These are phyloP conservation scores for Acanthochromis polyacanthus DNA, from an alignment of 2,113 vertebrate species.

Conservation along the genomic window DNA sequence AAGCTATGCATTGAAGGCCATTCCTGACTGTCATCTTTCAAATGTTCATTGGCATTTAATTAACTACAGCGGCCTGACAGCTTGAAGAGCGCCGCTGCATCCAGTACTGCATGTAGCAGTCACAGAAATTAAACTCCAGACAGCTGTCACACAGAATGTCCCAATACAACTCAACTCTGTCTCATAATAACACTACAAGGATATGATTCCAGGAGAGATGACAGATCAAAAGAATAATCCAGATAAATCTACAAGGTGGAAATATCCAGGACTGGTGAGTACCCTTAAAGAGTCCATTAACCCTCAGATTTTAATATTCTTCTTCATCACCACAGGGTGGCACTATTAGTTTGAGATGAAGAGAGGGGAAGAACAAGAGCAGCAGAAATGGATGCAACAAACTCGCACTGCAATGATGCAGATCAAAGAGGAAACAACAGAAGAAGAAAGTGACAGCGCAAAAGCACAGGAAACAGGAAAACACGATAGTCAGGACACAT, in stretches of 20 bases:
- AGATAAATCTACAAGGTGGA: no score
- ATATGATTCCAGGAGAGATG: no score
- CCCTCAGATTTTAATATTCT: not conserved
- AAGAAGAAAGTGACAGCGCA: slow-evolving; percentile 19
- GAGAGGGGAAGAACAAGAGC: not conserved
- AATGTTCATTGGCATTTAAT: not conserved
- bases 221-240: no score
- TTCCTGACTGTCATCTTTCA: not conserved
- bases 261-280: no score
- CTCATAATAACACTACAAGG: no score
- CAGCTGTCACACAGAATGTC: slow-evolving; percentile 1
- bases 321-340: slow-evolving; percentile 45
- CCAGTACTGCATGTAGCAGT: not conserved
- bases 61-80: not conserved
- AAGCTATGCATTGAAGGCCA: not conserved
- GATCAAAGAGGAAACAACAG: slow-evolving; percentile 48
- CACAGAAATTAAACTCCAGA: not conserved
- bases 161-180: not conserved
- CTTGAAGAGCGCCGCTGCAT: not conserved
- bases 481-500: slow-evolving; percentile 40
- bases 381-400: slow-evolving; percentile 41
- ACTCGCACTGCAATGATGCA: slow-evolving; percentile 39
- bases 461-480: slow-evolving; percentile 41
- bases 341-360: slow-evolving; percentile 42
- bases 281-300: not conserved